Percentiles rank a stretch among this genome's conserved stretches.
phyloP scores from a whole-genome alignment of 2,888 invertebrate genomes.

The Tuta absoluta region DNA sequence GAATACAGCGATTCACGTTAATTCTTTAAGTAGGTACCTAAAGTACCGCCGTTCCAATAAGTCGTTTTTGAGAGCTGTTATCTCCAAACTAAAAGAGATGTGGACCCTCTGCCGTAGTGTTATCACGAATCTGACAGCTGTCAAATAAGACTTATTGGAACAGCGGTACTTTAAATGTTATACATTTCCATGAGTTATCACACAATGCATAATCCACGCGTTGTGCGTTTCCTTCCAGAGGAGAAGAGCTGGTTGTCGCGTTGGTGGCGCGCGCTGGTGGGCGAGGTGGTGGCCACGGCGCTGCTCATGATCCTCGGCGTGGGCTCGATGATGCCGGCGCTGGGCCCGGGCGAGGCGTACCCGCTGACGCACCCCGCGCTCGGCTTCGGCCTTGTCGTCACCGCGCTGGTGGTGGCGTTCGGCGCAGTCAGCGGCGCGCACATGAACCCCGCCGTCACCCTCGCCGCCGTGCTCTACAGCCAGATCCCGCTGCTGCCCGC shows the following conservation, averaged over 20 bases:
- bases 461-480: slow-evolving; percentile 82
- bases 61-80: too few relatives aligned
- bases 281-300: slow-evolving; percentile 64
- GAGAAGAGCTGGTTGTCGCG: slow-evolving; percentile 47
- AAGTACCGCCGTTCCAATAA: too few relatives aligned
- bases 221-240: slow-evolving; percentile 30
- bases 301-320: slow-evolving; percentile 67
- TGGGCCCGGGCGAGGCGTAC: slow-evolving; percentile 27
- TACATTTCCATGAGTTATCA: too few relatives aligned
- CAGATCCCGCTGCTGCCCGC: slow-evolving; percentile 61
- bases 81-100: too few relatives aligned
- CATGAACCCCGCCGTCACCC: slow-evolving; percentile 89
- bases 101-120: too few relatives aligned
- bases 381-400: slow-evolving; percentile 65
- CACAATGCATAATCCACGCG: too few relatives aligned
- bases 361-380: slow-evolving; percentile 61
- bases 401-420: slow-evolving; percentile 67
- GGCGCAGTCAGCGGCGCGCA: slow-evolving; percentile 89
- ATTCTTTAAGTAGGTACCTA: too few relatives aligned
- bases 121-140: too few relatives aligned
- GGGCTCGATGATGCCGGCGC: slow-evolving; percentile 48
- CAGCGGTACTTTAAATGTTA: too few relatives aligned
- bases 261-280: slow-evolving; percentile 66
- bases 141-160: too few relatives aligned
- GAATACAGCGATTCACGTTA: too few relatives aligned